Percentiles rank a stretch among this genome's conserved stretches.
phyloP scores from a whole-genome alignment of 2,797 vertebrate species.

The Anomalospiza imberbis region DNA sequence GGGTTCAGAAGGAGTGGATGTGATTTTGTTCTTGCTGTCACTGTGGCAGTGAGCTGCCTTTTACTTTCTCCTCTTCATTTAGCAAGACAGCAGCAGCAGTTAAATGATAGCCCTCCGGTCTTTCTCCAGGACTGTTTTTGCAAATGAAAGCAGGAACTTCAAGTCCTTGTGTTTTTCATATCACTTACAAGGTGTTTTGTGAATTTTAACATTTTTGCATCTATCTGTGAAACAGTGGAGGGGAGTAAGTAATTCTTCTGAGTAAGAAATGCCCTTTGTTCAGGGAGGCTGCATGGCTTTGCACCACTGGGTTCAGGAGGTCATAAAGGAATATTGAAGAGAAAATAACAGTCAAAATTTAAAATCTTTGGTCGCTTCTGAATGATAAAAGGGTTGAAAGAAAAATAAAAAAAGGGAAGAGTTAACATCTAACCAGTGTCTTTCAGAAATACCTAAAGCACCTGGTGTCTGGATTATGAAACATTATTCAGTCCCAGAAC shows the following conservation, averaged over 20 bases:
- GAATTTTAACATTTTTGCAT: constrained; percentile 28
- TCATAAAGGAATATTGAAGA: background rate
- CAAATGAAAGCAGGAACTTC: constrained; percentile 47
- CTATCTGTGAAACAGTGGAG: background rate
- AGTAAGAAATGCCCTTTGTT: background rate
- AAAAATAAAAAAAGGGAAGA: background rate
- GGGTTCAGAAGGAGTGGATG: constrained; percentile 28
- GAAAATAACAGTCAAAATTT: background rate
- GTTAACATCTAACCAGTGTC: background rate
- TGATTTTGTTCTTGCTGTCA: constrained; percentile 50
- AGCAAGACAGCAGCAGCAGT: constrained; percentile 46
- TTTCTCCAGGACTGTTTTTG: constrained; percentile 39
- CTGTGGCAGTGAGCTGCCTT: background rate
- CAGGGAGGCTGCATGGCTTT: background rate
- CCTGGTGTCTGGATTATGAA: background rate
- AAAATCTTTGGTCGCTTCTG: background rate
- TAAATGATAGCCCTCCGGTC: constrained; percentile 33
- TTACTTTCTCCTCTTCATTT: constrained; percentile 37
- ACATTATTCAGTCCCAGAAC: background rate
- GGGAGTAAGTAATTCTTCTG: background rate
- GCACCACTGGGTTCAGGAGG: background rate
- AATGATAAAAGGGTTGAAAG: background rate
- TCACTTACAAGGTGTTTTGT: background rate
- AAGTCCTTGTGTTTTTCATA: constrained; percentile 6
- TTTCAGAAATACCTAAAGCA: constrained; percentile 11